Evolutionary conservation across 2,888 invertebrate genomes (phyloP).

Genomic region (Rhabditoides inermis): DNA sequence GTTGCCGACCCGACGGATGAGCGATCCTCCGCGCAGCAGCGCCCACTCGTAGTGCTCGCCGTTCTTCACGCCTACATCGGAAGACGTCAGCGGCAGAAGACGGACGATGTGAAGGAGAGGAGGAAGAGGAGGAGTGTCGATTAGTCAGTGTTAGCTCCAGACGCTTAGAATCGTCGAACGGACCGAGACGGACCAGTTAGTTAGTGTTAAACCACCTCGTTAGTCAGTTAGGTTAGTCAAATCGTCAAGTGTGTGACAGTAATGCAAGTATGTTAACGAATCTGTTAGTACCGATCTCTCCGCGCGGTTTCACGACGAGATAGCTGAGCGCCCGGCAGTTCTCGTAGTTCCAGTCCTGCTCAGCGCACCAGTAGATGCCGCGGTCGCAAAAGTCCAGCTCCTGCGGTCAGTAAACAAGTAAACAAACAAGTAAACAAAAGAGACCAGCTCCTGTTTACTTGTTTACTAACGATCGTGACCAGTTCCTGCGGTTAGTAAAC

Average conservation of each 20-base stretch:
- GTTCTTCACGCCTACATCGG: slow-evolving; percentile 23
- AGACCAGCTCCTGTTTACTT: no score
- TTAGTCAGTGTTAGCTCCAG: background rate
- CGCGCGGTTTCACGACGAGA: slow-evolving; percentile 19
- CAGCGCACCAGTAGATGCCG: slow-evolving; percentile 27
- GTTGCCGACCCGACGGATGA: slow-evolving; percentile 42
- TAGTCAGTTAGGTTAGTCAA: no score
- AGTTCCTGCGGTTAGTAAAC: no score
- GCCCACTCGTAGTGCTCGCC: slow-evolving; percentile 45
- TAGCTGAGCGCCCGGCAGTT: slow-evolving; percentile 13
- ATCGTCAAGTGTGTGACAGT: no score
- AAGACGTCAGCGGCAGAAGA: background rate
- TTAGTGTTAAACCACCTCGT: background rate
- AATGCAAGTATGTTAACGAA: background rate
- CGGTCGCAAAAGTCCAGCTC: slow-evolving; percentile 21
- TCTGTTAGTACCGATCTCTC: slow-evolving; percentile 12
- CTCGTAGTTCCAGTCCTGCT: slow-evolving; percentile 22
- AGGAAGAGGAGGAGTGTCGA: background rate
- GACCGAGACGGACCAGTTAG: background rate
- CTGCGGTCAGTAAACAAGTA: no score
- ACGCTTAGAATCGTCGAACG: background rate
- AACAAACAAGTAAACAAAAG: no score
- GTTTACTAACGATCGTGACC: no score
- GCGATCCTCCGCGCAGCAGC: slow-evolving; percentile 46
- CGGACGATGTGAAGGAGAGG: background rate